Percentiles rank a stretch among this genome's conserved stretches.
These are phyloP conservation scores for Peucedramus taeniatus DNA, from an alignment of 2,113 vertebrate species.

Conservation along the genomic window DNA sequence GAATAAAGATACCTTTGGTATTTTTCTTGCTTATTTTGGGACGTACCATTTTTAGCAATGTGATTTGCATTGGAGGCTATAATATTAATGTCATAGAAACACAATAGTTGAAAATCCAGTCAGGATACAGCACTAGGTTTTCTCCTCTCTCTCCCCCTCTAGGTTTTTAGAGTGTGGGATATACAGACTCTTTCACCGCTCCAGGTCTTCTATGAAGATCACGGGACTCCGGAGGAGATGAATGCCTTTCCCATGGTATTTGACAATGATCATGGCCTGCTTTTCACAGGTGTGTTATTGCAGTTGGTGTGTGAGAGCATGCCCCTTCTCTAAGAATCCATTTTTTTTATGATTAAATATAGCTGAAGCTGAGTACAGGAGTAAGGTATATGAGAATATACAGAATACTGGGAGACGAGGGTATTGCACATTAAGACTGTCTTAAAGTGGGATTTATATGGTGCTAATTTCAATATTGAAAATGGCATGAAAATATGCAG, in stretches of 20 bases:
- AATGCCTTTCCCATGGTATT: conserved; percentile 68
- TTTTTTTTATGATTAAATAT: not conserved
- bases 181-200: conserved; percentile 69
- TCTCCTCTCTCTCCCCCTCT: not conserved
- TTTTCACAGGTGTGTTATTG: conserved; percentile 57
- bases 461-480: not conserved
- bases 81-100: not conserved
- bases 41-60: not conserved
- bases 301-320: not conserved
- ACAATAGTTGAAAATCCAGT: not conserved
- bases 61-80: not conserved
- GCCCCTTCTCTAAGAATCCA: not conserved
- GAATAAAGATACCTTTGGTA: not conserved
- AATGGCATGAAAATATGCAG: not conserved
- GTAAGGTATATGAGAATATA: not conserved
- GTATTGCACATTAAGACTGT: not conserved
- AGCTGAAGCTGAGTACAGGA: not conserved
- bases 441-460: not conserved
- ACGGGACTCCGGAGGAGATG: conserved; percentile 57
- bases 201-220: conserved; percentile 68
- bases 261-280: conserved; percentile 43
- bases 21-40: not conserved
- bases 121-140: not conserved
- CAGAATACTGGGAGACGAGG: not conserved
- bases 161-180: conserved; percentile 75